Percentiles rank a stretch among this genome's conserved stretches.
These are phyloP conservation scores for Dromiciops gliroides DNA, from an alignment of 2,113 vertebrate species.

Conservation along the genomic window DNA sequence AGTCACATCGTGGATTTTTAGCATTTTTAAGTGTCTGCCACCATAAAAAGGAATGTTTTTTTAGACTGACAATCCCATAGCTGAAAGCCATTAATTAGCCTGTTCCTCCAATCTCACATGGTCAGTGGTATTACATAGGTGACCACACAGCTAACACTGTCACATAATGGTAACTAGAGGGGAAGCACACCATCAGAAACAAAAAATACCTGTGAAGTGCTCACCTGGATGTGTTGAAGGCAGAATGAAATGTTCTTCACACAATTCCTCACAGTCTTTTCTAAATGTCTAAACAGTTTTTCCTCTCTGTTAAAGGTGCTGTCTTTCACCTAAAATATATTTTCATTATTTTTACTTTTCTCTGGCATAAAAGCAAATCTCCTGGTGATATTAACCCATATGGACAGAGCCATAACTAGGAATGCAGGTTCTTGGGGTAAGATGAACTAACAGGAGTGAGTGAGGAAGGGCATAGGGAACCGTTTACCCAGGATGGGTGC, in stretches of 20 bases:
- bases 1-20: background rate
- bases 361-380: background rate
- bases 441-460: background rate
- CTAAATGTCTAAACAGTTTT: slow-evolving; percentile 92
- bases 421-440: background rate
- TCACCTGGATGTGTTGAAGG: slow-evolving; percentile 89
- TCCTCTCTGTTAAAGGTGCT: slow-evolving; percentile 93
- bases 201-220: slow-evolving; percentile 12
- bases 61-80: background rate
- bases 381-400: background rate
- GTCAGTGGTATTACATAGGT: background rate
- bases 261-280: slow-evolving; percentile 92
- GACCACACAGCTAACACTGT: background rate
- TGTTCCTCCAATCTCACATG: background rate
- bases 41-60: background rate
- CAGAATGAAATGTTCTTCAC: slow-evolving; percentile 90
- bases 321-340: slow-evolving; percentile 92
- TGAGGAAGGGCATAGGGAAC: background rate
- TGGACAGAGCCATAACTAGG: background rate
- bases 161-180: background rate
- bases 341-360: background rate
- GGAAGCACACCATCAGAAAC: background rate
- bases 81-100: background rate
- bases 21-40: background rate
- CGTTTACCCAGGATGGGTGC: background rate